Evolutionary conservation across 2,888 invertebrate species (phyloP), one percentile per base, ranked within the genome.

Genomic region (Suillia variegata): DNA sequence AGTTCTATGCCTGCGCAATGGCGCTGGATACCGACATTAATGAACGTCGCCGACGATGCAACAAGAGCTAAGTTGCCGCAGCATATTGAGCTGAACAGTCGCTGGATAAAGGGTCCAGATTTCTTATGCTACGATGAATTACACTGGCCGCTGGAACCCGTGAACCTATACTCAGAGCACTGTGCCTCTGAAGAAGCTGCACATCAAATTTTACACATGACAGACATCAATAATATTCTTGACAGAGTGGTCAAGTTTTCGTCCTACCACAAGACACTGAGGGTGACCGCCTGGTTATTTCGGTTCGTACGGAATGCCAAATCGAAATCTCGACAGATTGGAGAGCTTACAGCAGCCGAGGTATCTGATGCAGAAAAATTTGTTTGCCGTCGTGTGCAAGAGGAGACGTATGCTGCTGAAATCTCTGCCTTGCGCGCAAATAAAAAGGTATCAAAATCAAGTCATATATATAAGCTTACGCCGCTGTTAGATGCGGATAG

Each of bases 21-120:
- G 50, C 47, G 61, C 8, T 61, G 61, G 54, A 6, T 60, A 2
- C 56, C 53, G n/a, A 49, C 21, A 20, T 42, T 38, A 8, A 22
- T 49, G 1, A 49, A 56, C 47, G 52, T 45, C 26, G 56, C 56
- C 31, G n/a, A 60, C 22, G 47, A 56, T n/a, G 53, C n/a, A 48
- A 64, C 56, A 2, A 26, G 62, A 4, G 2, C 21, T 5, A 26
- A 31, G 38, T 38, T 38, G 38, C 38, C 38, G n/a, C n/a, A 6
- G n/a, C 4, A 6, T n/a, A 13, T 38, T 13, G 38, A 38, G 8
- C 38, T 4, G 2, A 13, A 49, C 13, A 15, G 15, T 12, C 26
- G 33, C 15, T 58, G 58, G 58, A 13, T 52, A 12, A 38, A 26
- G 21, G 60, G 56, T 1, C 53, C 56, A 6, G 24, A 47, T 8